These are phyloP conservation scores for Aricia artaxerxes DNA, from an alignment of 2,888 invertebrate genomes.

Conservation along the genomic window DNA sequence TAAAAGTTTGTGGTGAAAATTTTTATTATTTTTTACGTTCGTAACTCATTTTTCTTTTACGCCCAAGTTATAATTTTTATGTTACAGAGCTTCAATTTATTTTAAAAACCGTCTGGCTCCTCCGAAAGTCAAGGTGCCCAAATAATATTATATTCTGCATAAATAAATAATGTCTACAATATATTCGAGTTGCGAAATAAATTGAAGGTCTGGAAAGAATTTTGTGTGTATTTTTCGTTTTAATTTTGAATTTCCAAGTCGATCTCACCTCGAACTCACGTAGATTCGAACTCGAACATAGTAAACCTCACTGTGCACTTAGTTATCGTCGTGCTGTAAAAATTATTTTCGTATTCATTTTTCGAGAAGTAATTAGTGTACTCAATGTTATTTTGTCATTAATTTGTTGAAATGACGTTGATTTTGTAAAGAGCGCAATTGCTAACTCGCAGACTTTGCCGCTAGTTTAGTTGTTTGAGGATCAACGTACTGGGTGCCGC, in stretches of 20 bases:
- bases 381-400: slow-evolving; percentile 71
- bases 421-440: slow-evolving; percentile 68
- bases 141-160: neutral
- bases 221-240: slow-evolving; percentile 33
- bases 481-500: slow-evolving; percentile 54
- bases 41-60: slow-evolving; percentile 40
- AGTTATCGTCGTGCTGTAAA: slow-evolving; percentile 79
- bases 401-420: slow-evolving; percentile 59
- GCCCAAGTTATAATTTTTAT: slow-evolving; percentile 37
- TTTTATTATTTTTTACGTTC: slow-evolving; percentile 39
- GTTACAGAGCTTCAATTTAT: slow-evolving; percentile 37
- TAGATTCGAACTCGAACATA: slow-evolving; percentile 69
- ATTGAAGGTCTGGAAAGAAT: slow-evolving; percentile 34
- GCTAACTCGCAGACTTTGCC: slow-evolving; percentile 52
- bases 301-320: slow-evolving; percentile 75
- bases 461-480: slow-evolving; percentile 44
- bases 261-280: slow-evolving; percentile 48
- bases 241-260: slow-evolving; percentile 47
- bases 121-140: neutral
- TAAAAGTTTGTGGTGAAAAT: slow-evolving; percentile 46
- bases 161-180: neutral
- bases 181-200: slow-evolving; percentile 29
- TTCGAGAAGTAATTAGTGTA: slow-evolving; percentile 77
- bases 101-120: slow-evolving; percentile 8
- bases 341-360: slow-evolving; percentile 73